These are phyloP conservation scores for Collichthys lucidus DNA, from an alignment of 2,113 vertebrate genomes.

Conservation along the genomic window DNA sequence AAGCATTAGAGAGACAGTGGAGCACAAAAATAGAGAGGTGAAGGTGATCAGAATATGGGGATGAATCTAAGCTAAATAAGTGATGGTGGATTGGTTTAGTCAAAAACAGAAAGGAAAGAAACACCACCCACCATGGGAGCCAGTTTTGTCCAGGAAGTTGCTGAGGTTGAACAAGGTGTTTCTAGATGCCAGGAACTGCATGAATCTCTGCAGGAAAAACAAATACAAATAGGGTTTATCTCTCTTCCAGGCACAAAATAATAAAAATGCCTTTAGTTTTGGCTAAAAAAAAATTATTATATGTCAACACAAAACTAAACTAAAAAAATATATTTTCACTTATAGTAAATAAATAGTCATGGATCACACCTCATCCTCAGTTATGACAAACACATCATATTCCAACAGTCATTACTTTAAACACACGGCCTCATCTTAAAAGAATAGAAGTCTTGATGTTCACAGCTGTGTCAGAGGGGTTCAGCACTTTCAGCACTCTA, in stretches of 20 bases:
- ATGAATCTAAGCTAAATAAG: neutral
- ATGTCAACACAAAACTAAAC: too few species aligned
- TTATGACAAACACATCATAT: conserved; percentile 16
- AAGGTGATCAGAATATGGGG: neutral
- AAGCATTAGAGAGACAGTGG: neutral
- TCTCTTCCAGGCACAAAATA: neutral
- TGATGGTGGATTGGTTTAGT: neutral
- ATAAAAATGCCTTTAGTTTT: neutral
- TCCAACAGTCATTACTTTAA: neutral
- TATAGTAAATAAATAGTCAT: neutral
- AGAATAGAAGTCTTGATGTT: neutral
- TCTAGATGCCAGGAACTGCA: conserved; percentile 98
- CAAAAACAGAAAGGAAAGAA: neutral
- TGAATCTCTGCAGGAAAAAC: conserved; percentile 88
- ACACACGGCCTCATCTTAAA: conserved; percentile 18
- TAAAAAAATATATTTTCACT: too few species aligned
- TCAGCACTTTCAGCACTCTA: neutral
- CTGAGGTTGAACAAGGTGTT: conserved; percentile 99
- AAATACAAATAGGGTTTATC: conserved; percentile 16
- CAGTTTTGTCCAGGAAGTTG: conserved; percentile 99
- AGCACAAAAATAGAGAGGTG: neutral
- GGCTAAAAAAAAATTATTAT: neutral
- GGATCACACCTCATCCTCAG: neutral
- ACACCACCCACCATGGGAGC: conserved; percentile 91
- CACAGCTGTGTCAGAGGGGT: neutral